A percentile compares a stretch with the other conserved stretches of the same genome.
phyloP scores from a whole-genome alignment of 2,113 vertebrate species.

The Leuciscus idus region DNA sequence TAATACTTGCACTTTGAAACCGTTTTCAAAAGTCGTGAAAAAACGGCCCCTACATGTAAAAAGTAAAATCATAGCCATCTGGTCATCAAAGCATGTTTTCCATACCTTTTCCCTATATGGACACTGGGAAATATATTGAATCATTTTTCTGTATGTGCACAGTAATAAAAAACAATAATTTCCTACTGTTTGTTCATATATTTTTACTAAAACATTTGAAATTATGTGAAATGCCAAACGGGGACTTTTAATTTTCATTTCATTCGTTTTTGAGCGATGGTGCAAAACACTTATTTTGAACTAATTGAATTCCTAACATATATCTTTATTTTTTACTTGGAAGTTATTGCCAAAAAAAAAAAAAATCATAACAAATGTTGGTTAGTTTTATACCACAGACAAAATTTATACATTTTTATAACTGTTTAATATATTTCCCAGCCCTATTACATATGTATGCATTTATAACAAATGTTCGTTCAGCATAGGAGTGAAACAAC shows the following conservation, averaged over 20 bases:
- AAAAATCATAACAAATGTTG: neutral
- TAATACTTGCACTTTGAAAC: too few species aligned
- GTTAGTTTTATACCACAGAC: neutral
- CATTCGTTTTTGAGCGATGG: neutral
- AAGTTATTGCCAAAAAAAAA: neutral
- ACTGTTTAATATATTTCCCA: slow-evolving; percentile 2
- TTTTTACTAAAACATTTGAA: neutral
- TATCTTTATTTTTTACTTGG: neutral
- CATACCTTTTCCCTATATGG: neutral
- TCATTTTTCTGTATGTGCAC: neutral
- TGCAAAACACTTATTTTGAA: too few species aligned
- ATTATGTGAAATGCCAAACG: neutral
- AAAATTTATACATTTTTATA: neutral
- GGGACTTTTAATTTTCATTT: neutral
- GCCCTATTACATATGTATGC: neutral
- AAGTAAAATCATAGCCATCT: neutral
- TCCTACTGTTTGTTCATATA: neutral
- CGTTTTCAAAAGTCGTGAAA: too few species aligned
- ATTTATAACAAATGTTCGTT: slow-evolving; percentile 36
- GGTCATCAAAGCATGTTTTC: neutral
- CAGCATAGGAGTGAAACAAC: slow-evolving; percentile 37
- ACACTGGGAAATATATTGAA: neutral
- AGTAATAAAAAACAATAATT: neutral
- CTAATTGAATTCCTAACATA: neutral
- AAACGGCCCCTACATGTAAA: neutral